phyloP scores from a whole-genome alignment of 2,888 invertebrate species.

The Branchinecta sandiegonensis region DNA sequence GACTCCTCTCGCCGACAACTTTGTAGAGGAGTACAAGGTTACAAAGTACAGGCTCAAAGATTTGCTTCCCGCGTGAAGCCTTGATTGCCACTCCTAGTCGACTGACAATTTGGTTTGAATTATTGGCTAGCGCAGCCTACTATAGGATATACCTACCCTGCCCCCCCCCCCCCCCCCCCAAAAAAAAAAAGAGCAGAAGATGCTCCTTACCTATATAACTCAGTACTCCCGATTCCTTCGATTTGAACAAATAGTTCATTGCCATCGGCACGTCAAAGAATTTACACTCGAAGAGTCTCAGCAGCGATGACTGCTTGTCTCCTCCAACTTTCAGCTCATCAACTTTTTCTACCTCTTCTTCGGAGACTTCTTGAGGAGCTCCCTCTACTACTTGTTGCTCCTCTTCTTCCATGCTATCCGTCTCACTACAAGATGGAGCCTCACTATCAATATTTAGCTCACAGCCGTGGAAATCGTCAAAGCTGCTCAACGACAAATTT shows the following conservation, averaged over 20 bases:
- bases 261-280: conserved; percentile 97
- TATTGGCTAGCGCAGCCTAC: too few species aligned
- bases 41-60: too few species aligned
- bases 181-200: too few species aligned
- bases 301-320: conserved; percentile 39
- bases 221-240: conserved; percentile 94
- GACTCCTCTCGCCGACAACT: too few species aligned
- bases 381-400: conserved; percentile 18
- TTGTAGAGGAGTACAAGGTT: too few species aligned
- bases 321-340: conserved; percentile 23
- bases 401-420: conserved; percentile 22
- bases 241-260: conserved; percentile 91
- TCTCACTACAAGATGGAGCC: conserved; percentile 18
- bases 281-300: conserved; percentile 90
- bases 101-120: too few species aligned
- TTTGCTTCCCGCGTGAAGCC: too few species aligned
- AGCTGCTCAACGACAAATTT: conserved; percentile 25
- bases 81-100: too few species aligned
- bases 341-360: conserved; percentile 23
- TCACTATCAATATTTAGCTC: not conserved
- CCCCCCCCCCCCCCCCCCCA: too few species aligned
- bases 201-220: conserved; percentile 65
- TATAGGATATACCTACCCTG: too few species aligned
- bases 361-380: conserved; percentile 25
- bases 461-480: conserved; percentile 23